Base-by-base conservation (phyloP, 2,797 vertebrate genomes). In the Hydrolagus colliei region DNA sequence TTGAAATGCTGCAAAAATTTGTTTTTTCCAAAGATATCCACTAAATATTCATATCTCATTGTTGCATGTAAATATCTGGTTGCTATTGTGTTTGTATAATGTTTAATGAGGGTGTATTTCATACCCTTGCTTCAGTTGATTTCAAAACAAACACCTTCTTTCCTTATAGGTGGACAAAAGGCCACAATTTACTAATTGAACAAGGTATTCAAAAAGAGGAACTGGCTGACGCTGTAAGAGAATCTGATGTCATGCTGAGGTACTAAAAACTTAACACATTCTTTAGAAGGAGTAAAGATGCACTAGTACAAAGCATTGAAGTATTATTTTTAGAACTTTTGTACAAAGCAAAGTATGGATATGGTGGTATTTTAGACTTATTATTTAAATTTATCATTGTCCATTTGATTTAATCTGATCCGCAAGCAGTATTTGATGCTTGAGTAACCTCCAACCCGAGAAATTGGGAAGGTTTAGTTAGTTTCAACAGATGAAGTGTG, bases 211-310 rank as follows among this genome's bases (percentile, higher is more conserved):
- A 96, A 86, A 97, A 93, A 89, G 94, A 95, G 76, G 97, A 96
- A 88, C 92, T 98, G 78, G 88, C 93, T 4, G 96, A 97, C 90
- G 93, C 96, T 85, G 96, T 99, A 89, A 93, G 94, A 87, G 96
- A 99, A 84, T 99, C 98, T 0, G 96, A 98, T 0, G 94, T 95
- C 72, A 95, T 94, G 89, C 95, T 99, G 87, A 97, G 97, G 98
- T 98, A 84, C 32, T 52, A 5, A 2, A 1, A 59, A 63, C 2
- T 5, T 52, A 52, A 52, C 41, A 52, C 2, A 52, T 14, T 9
- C 7, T 67, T 68, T 18, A n/a, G 62, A 61, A 63, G 61, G 65
- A 20, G 61, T 65, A n/a, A 1, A 16, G 62, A 27, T 79, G 12
- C 9, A 68, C 9, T 68, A 16, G 63, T 18, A 16, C 16, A 35